Evolutionary conservation across 2,113 vertebrate genomes (phyloP), one percentile per base, ranked within the genome.

Genomic region (Vombatus ursinus): DNA sequence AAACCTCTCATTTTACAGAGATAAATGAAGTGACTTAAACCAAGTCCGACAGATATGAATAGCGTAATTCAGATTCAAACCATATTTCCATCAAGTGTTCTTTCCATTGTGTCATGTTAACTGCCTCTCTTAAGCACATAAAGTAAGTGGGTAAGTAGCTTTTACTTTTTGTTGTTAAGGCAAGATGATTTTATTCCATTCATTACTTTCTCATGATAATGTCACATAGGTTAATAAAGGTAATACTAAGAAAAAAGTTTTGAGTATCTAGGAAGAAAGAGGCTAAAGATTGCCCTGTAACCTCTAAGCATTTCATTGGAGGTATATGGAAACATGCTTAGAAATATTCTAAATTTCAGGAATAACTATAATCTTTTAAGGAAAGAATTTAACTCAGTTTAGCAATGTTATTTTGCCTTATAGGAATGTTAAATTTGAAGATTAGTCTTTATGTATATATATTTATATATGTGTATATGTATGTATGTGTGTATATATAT

Each of bases 321-420:
- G 10, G n/a, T 1, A 22, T 84, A 44, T 44, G n/a, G 68, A 84
- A 44, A 44, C 1, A 22, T 23, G 16, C 2, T 44, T 19, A 23
- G 5, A 84, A 22, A 84, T 84, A 84, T 44, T 44, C 1, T 84
- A 19, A 44, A 2, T 84, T 84, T 23, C 44, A 84, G 19, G 19
- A 84, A 84, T n/a, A 44, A 23, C n/a, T 84, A n/a, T 16, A 84
- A 44, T 84, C 19, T 44, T 84, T 10, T 22, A 84, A 91, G 53
- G 25, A 90, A 92, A 49, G 93, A 90, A 51, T 92, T 93, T 54
- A 94, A 94, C 0, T 92, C n/a, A 22, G 0, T 84, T 92, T 91
- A 23, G 9, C 2, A 2, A 51, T 61, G 89, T 77, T 47, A 51
- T 10, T 52, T 90, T 92, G 19, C 10, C 68, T 44, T 92, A 57